Evolutionary conservation across 2,888 invertebrate species (phyloP).

Genomic region (Cerceris rybyensis): DNA sequence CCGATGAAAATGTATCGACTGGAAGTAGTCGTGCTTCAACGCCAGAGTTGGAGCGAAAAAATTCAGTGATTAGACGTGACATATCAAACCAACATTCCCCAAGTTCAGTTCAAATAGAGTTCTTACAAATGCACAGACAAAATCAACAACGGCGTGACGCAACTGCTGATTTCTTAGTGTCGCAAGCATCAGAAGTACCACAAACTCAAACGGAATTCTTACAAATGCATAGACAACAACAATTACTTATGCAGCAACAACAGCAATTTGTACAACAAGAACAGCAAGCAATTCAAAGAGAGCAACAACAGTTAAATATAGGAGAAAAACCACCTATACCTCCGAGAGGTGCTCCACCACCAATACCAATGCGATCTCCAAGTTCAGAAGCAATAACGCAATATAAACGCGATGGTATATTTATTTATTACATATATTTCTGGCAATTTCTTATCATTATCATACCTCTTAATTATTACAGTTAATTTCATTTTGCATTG

Average conservation of each 20-base stretch:
- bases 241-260: constrained; percentile 78
- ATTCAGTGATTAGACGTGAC: constrained; percentile 80
- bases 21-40: constrained; percentile 82
- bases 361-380: constrained; percentile 82
- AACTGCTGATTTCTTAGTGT: constrained; percentile 75
- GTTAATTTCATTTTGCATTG: too few relatives aligned
- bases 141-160: constrained; percentile 81
- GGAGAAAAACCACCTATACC: constrained; percentile 84
- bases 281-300: constrained; percentile 67
- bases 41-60: constrained; percentile 81
- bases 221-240: constrained; percentile 81
- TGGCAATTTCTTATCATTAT: neutral
- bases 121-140: constrained; percentile 75
- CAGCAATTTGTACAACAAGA: constrained; percentile 76
- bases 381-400: constrained; percentile 78
- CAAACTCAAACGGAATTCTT: constrained; percentile 84
- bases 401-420: constrained; percentile 75
- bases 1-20: constrained; percentile 77
- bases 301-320: constrained; percentile 68
- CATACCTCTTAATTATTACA: neutral
- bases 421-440: neutral
- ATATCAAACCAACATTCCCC: constrained; percentile 68
- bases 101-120: constrained; percentile 77
- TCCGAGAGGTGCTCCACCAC: constrained; percentile 85
- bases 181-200: constrained; percentile 66